These are phyloP conservation scores for Sorex fumeus DNA, from an alignment of 2,113 vertebrate species.

Conservation along the genomic window DNA sequence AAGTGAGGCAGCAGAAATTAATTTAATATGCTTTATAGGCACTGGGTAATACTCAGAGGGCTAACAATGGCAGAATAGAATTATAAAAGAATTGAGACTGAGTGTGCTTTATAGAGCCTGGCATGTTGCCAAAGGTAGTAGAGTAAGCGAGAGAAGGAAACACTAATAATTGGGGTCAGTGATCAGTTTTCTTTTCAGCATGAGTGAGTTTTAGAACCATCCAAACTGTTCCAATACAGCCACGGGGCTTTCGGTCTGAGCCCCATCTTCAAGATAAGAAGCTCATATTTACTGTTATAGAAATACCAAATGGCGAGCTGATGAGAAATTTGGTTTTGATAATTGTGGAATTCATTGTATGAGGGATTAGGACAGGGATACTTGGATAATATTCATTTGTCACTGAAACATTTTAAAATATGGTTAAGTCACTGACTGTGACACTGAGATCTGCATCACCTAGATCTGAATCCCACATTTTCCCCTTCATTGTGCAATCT, in stretches of 20 bases:
- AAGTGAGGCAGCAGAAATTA: slow-evolving; percentile 82
- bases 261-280: background rate
- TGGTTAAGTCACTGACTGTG: background rate
- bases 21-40: slow-evolving; percentile 83
- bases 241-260: background rate
- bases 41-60: slow-evolving; percentile 80
- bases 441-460: slow-evolving; percentile 41
- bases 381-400: background rate
- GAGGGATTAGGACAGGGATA: background rate
- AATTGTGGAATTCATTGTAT: background rate
- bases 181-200: slow-evolving; percentile 67
- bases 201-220: slow-evolving; percentile 64
- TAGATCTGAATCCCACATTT: slow-evolving; percentile 6
- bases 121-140: slow-evolving; percentile 79
- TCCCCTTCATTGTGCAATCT: background rate
- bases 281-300: background rate
- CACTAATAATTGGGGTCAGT: slow-evolving; percentile 73
- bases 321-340: background rate
- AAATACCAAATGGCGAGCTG: background rate
- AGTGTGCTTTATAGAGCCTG: slow-evolving; percentile 80
- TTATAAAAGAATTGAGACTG: slow-evolving; percentile 79
- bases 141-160: slow-evolving; percentile 84
- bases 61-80: slow-evolving; percentile 81
- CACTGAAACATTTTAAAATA: background rate
- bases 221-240: slow-evolving; percentile 47